These are phyloP conservation scores for Ciconia nigra DNA, from an alignment of 2,797 vertebrate species.

Conservation along the genomic window DNA sequence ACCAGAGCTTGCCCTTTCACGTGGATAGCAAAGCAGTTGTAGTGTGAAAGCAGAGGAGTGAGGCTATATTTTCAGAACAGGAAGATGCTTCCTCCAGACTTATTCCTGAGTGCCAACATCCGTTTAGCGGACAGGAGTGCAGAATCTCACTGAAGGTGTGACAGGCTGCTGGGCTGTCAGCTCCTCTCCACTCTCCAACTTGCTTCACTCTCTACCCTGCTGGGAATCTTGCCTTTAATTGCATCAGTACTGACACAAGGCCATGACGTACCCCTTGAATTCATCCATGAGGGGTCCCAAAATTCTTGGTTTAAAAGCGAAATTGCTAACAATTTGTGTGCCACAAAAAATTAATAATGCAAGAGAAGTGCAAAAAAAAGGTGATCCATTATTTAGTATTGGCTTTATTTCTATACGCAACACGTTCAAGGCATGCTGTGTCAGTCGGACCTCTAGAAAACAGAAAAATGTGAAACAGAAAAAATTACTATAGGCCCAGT, in stretches of 20 bases:
- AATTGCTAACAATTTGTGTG: not conserved
- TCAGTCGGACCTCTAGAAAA: not conserved
- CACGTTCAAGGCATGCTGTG: not conserved
- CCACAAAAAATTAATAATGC: not conserved
- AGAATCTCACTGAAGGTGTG: not conserved
- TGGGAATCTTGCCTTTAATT: not conserved
- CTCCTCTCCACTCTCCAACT: not conserved
- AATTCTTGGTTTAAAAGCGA: not conserved
- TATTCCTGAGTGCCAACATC: not conserved
- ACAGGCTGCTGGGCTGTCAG: not conserved
- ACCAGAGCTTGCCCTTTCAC: not conserved
- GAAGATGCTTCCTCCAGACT: not conserved
- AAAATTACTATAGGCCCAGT: not conserved
- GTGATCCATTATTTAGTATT: conserved; percentile 23
- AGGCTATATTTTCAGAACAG: not conserved
- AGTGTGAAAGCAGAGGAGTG: not conserved
- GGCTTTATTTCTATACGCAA: not conserved
- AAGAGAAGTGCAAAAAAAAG: conserved; percentile 31
- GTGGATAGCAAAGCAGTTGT: rapidly evolving
- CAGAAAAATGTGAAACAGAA: not conserved
- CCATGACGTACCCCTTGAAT: not conserved
- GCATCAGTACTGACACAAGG: not conserved
- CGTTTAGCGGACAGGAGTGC: not conserved
- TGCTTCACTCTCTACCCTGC: not conserved
- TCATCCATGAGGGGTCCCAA: not conserved